A percentile compares a stretch with the other conserved stretches of the same genome.
Evolutionary conservation across 2,113 vertebrate genomes (phyloP).

Genomic region (Lophura nycthemera): DNA sequence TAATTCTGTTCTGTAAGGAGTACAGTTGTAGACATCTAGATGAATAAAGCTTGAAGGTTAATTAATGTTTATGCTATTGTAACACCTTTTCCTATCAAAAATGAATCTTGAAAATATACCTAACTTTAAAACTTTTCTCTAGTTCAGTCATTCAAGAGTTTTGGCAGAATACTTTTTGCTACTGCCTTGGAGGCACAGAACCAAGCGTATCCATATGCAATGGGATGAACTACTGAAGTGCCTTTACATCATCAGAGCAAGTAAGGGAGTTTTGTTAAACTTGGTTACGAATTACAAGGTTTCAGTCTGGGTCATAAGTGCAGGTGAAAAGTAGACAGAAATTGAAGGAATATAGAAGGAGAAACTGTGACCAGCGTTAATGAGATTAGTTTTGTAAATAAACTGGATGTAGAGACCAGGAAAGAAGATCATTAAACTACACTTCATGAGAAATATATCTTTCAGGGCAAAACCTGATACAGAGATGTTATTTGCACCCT

Average conservation of each 20-base stretch:
- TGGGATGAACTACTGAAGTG: background rate
- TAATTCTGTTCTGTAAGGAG: background rate
- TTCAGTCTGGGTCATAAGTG: background rate
- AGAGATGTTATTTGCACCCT: conserved; percentile 59
- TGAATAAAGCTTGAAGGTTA: background rate
- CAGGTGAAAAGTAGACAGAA: background rate
- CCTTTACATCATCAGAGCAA: background rate
- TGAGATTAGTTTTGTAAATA: background rate
- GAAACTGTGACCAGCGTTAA: background rate
- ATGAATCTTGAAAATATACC: background rate
- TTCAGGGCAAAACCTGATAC: conserved; percentile 31
- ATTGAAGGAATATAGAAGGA: background rate
- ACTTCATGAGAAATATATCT: background rate
- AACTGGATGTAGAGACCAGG: background rate
- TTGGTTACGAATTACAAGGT: background rate
- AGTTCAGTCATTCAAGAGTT: background rate
- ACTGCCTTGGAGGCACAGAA: background rate
- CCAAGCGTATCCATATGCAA: background rate
- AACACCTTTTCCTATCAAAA: background rate
- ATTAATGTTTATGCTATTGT: background rate
- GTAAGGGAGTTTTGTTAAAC: background rate
- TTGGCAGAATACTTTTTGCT: background rate
- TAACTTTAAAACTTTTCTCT: background rate
- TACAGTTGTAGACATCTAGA: background rate
- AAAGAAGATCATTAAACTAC: background rate